phyloP scores from a whole-genome alignment of 2,113 vertebrate species.

The Catharus fuscescens region DNA sequence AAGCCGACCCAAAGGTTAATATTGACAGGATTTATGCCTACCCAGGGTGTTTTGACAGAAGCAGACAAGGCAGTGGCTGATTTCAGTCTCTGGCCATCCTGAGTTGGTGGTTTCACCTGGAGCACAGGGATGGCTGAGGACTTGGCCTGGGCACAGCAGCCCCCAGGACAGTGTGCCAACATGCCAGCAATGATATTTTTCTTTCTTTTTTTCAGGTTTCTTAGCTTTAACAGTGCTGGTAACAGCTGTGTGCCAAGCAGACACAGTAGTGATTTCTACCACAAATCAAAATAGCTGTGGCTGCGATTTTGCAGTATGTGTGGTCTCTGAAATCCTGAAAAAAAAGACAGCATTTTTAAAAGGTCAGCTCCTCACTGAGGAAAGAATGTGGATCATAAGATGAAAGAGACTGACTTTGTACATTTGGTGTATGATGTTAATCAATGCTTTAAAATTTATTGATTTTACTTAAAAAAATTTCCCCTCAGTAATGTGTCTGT shows the following conservation, averaged over 20 bases:
- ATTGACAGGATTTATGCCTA: not conserved
- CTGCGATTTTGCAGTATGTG: fast-evolving
- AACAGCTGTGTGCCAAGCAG: not conserved
- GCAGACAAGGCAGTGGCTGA: not conserved
- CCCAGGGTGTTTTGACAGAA: not conserved
- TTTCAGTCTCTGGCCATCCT: not conserved
- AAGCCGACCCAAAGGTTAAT: not conserved
- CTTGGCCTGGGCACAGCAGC: not conserved
- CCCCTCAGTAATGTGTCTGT: not conserved
- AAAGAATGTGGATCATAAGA: not conserved
- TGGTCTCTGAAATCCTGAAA: not conserved
- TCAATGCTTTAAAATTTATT: not conserved
- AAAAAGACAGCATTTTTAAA: not conserved
- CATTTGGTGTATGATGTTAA: not conserved
- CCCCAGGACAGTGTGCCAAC: not conserved
- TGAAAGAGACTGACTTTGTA: not conserved
- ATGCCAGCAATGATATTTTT: not conserved
- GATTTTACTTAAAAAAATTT: not conserved
- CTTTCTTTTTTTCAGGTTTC: not conserved
- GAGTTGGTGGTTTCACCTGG: not conserved
- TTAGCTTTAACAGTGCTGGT: not conserved
- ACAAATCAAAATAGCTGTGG: not conserved
- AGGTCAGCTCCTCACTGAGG: not conserved
- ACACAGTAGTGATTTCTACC: not conserved
- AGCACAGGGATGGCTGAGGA: not conserved